Evolutionary conservation across 2,888 invertebrate genomes (phyloP).

Genomic region (Melipona beecheii): DNA sequence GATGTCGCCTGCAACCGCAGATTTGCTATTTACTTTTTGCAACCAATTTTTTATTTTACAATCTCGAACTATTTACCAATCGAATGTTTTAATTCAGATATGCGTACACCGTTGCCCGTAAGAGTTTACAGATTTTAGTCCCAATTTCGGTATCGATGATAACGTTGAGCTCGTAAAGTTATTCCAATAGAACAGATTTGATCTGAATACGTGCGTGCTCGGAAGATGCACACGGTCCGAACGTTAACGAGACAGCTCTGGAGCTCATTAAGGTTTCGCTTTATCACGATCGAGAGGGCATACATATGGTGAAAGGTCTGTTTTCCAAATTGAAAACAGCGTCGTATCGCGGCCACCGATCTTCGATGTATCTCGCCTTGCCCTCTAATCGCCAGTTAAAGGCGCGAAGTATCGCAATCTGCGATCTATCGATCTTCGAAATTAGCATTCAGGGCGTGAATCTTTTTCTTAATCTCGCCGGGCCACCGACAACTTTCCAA

Average conservation of each 20-base stretch:
- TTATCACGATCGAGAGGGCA: conserved; percentile 63
- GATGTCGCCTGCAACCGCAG: conserved; percentile 47
- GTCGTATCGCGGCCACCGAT: conserved; percentile 60
- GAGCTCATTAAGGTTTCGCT: conserved; percentile 53
- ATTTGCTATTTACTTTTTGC: conserved; percentile 67
- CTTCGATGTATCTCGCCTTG: conserved; percentile 60
- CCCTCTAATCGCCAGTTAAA: conserved; percentile 74
- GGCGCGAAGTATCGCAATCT: conserved; percentile 64
- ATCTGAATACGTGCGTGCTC: conserved; percentile 41
- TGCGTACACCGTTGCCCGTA: too few relatives aligned
- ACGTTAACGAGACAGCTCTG: conserved; percentile 65
- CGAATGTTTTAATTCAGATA: background rate
- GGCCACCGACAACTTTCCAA: conserved; percentile 56
- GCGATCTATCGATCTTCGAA: conserved; percentile 72
- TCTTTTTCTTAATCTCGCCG: conserved; percentile 60
- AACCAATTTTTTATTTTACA: conserved; percentile 70
- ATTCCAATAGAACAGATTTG: conserved; percentile 35
- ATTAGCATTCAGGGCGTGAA: conserved; percentile 79
- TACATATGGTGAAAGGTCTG: conserved; percentile 47
- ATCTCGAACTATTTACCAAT: conserved; percentile 33
- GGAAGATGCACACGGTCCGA: conserved; percentile 30
- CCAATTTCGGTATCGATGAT: background rate
- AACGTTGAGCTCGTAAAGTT: background rate
- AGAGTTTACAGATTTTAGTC: too few relatives aligned
- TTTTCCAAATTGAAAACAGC: conserved; percentile 72